Evolutionary conservation across 2,113 vertebrate species (phyloP).

Genomic region (Epinephelus fuscoguttatus): DNA sequence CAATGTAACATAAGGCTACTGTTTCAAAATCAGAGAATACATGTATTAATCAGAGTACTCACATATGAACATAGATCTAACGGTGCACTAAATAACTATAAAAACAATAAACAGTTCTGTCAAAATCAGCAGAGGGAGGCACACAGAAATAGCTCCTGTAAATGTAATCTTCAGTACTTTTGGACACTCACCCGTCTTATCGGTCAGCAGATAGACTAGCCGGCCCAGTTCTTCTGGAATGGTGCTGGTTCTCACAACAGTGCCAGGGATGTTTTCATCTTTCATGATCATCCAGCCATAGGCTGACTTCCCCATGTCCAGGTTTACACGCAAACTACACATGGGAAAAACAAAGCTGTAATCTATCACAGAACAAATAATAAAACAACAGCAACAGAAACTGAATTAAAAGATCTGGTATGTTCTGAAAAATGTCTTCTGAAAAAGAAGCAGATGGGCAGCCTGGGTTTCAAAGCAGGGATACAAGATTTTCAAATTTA

Average conservation of each 20-base stretch:
- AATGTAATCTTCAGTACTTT: neutral
- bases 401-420: neutral
- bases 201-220: slow-evolving; percentile 95
- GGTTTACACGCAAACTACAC: slow-evolving; percentile 93
- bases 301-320: slow-evolving; percentile 98
- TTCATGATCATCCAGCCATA: slow-evolving; percentile 99
- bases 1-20: too few species aligned
- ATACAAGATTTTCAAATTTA: neutral
- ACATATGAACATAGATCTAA: too few species aligned
- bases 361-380: neutral
- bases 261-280: slow-evolving; percentile 96
- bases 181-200: slow-evolving; percentile 93
- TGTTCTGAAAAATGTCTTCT: neutral
- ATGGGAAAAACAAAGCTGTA: neutral
- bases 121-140: too few species aligned
- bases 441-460: slow-evolving; percentile 4
- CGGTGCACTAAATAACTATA: too few species aligned
- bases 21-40: too few species aligned
- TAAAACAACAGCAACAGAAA: neutral
- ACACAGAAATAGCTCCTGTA: neutral
- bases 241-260: slow-evolving; percentile 97
- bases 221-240: slow-evolving; percentile 98
- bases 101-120: too few species aligned
- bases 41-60: too few species aligned
- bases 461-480: neutral